A percentile compares a stretch with the other conserved stretches of the same genome.
Conservation (phyloP, 2,797 vertebrate genomes). For the Arrhamphus sclerolepis region DNA sequence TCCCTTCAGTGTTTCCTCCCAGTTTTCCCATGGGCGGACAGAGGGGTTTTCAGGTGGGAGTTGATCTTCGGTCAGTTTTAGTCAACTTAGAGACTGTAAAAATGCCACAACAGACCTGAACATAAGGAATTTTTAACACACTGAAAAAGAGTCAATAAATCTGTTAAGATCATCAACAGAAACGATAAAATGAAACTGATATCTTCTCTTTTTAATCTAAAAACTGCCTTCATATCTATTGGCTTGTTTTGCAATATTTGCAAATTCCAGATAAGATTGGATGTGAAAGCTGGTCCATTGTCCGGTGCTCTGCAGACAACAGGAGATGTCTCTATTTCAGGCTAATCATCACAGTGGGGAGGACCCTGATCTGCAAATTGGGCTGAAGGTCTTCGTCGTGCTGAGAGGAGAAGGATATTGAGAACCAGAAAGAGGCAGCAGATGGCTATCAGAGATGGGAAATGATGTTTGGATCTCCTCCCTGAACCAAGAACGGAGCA, state of each 20-base stretch:
- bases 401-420: conserved; percentile 44
- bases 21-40: conserved; percentile 70
- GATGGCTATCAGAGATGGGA: conserved; percentile 73
- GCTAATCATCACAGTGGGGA: conserved; percentile 56
- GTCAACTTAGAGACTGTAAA: conserved; percentile 7
- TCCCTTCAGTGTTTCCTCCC: conserved; percentile 63
- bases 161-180: neutral
- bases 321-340: conserved; percentile 55
- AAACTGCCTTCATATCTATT: too few relatives aligned
- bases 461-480: conserved; percentile 62
- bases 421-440: conserved; percentile 61
- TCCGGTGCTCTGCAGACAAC: conserved; percentile 28
- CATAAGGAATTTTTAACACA: neutral
- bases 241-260: too few relatives aligned
- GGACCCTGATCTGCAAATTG: conserved; percentile 61
- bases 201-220: too few relatives aligned
- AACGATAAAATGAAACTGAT: too few relatives aligned
- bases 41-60: conserved; percentile 43
- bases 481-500: conserved; percentile 30
- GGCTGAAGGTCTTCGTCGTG: conserved; percentile 77
- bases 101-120: too few relatives aligned
- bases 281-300: conserved; percentile 3
- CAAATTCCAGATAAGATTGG: neutral
- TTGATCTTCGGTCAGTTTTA: conserved; percentile 20
- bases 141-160: neutral